A percentile compares a stretch with the other conserved stretches of the same genome.
Conservation (phyloP, 2,113 vertebrate genomes). For the Pterophyllum scalare region DNA sequence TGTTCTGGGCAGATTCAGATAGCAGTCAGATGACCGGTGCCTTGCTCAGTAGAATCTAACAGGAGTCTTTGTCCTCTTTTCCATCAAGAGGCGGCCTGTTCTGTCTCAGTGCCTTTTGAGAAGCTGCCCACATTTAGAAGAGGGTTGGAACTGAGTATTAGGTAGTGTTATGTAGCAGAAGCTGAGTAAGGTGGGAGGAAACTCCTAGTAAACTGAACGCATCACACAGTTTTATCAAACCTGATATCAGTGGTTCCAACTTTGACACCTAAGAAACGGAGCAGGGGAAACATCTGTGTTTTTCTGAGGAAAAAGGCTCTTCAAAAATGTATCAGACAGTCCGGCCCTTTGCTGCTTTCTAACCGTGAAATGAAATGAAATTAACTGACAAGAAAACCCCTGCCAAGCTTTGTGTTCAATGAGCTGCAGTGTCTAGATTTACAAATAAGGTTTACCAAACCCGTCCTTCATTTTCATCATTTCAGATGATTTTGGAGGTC, state of each 20-base stretch:
- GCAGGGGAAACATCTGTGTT: not conserved
- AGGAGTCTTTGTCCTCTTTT: not conserved
- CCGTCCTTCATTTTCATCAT: accelerated
- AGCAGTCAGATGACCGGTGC: not conserved
- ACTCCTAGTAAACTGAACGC: no score
- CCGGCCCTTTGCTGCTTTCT: not conserved
- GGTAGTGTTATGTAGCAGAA: no score
- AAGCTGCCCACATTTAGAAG: not conserved
- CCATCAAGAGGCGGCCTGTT: not conserved
- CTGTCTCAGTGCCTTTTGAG: not conserved
- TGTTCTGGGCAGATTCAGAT: not conserved
- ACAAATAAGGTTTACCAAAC: not conserved
- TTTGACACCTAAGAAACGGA: no score
- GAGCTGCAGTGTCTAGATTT: not conserved
- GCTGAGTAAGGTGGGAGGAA: no score
- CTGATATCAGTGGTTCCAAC: no score
- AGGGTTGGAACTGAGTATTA: no score
- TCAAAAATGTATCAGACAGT: not conserved
- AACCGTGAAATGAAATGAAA: not conserved
- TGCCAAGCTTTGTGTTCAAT: not conserved
- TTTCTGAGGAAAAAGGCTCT: not conserved
- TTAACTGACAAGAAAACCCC: accelerated
- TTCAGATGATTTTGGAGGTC: not conserved
- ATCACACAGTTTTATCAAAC: no score
- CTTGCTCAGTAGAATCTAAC: not conserved